These are phyloP conservation scores for Galemys pyrenaicus DNA, from an alignment of 2,113 vertebrate species.

Conservation along the genomic window DNA sequence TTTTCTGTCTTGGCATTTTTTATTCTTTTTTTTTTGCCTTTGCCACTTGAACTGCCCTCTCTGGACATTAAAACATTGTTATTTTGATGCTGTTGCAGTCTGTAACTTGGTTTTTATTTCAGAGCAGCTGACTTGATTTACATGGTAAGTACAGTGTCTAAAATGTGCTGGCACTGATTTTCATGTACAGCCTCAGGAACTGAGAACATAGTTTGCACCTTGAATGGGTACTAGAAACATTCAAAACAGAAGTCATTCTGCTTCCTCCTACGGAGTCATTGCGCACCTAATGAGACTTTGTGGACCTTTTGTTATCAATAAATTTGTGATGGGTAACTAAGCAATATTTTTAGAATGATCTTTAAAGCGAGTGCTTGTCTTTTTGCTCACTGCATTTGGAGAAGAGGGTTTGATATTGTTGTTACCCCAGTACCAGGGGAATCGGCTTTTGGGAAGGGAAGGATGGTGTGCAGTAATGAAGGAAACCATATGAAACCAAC, in stretches of 20 bases:
- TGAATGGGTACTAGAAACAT: constrained; percentile 3
- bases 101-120: constrained; percentile 46
- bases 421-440: neutral
- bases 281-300: neutral
- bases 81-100: neutral
- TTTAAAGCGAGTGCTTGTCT: neutral
- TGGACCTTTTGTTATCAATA: neutral
- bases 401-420: neutral
- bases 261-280: constrained; percentile 8
- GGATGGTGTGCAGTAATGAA: neutral
- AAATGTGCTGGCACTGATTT: neutral
- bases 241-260: constrained; percentile 24
- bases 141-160: neutral
- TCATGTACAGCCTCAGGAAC: constrained; percentile 8
- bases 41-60: neutral
- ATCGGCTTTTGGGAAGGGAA: neutral
- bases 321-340: neutral
- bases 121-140: constrained; percentile 16
- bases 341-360: neutral
- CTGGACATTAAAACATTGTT: constrained; percentile 17
- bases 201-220: neutral
- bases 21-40: constrained; percentile 34
- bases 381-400: constrained; percentile 30
- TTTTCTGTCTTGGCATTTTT: constrained; percentile 18
- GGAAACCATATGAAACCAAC: neutral